These are phyloP conservation scores for Eristalinus sepulchralis DNA, from an alignment of 2,888 invertebrate genomes.

Conservation along the genomic window DNA sequence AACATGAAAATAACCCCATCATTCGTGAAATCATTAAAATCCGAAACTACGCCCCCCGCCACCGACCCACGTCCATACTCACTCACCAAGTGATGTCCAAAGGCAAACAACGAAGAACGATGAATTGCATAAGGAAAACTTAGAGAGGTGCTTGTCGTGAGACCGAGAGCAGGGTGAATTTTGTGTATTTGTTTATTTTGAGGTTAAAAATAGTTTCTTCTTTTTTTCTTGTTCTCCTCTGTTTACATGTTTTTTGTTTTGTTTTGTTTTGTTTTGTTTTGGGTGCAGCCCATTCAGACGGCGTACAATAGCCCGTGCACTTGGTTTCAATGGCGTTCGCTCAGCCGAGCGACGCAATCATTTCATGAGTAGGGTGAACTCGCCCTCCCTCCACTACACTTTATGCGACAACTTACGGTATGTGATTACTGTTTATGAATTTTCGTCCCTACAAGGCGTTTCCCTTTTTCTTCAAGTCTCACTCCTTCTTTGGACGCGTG, in stretches of 20 bases:
- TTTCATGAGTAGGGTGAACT: not conserved
- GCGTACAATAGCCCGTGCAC: not conserved
- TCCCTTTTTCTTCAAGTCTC: not conserved
- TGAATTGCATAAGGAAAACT: not conserved
- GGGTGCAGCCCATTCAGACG: not conserved
- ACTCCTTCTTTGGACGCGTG: not conserved
- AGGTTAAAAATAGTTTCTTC: constrained; percentile 55
- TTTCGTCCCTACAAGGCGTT: not conserved
- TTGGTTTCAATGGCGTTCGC: not conserved
- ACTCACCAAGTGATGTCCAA: not conserved
- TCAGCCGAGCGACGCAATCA: not conserved
- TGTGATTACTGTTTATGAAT: not conserved
- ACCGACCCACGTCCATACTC: not conserved
- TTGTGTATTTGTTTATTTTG: constrained; percentile 39
- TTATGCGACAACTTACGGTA: not conserved
- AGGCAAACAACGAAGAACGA: not conserved
- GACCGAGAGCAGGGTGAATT: not conserved
- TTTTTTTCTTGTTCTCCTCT: constrained; percentile 22
- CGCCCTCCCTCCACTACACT: not conserved
- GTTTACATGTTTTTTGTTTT: constrained; percentile 16
- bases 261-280: not conserved
- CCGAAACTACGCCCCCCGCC: not conserved
- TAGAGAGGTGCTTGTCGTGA: not conserved
- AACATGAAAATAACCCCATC: not conserved
- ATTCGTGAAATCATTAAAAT: not conserved